Base-by-base conservation (phyloP, 2,888 invertebrate genomes). In the Drosophila monieri region DNA sequence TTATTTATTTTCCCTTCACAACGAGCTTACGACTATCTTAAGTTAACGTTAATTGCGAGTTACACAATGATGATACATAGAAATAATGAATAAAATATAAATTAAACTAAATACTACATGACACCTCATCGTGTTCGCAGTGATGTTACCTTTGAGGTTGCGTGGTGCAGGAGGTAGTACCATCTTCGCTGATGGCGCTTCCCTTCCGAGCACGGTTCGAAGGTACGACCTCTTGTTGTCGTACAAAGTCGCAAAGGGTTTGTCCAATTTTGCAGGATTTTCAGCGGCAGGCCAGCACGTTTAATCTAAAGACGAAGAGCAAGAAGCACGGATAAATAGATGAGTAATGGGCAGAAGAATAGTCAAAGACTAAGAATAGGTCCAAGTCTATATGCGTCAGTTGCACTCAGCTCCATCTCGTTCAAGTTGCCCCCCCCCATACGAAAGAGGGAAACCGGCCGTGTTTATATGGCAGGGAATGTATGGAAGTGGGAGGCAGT, bases 141-240 rank as follows among this genome's bases (percentile, higher is more conserved):
- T 35, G 5, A 35, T 35, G 5, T 18, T 44, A 89, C 89, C 89
- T 89, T 85, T 89, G 85, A 77, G 84, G 80, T 77, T 85, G 83
- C 77, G 81, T 77, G 78, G 78, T 83, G 79, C 87, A 85, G 80
- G 84, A 89, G 76, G 74, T 80, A 79, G 80, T 76, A 88, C 89
- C 89, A 89, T 89, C 85, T 85, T 89, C 85, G 76, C 80, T 87
- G 88, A 87, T 88, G 89, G 89, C 78, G 74, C 77, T 85, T 78
- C 76, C 80, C 78, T 83, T 84, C 78, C 81, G 73, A 80, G 78
- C 76, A 87, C 78, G 84, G 78, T 75, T 77, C 62, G 77, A 37
- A 48, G 88, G 89, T 89, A 89, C 90, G 89, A 89, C 90, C 75
- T 86, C 88, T 73, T 85, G 87, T 74, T 89, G 90, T 83, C 89